These are phyloP conservation scores for Periophthalmodon schlosseri DNA, from an alignment of 2,113 vertebrate species.

Conservation along the genomic window DNA sequence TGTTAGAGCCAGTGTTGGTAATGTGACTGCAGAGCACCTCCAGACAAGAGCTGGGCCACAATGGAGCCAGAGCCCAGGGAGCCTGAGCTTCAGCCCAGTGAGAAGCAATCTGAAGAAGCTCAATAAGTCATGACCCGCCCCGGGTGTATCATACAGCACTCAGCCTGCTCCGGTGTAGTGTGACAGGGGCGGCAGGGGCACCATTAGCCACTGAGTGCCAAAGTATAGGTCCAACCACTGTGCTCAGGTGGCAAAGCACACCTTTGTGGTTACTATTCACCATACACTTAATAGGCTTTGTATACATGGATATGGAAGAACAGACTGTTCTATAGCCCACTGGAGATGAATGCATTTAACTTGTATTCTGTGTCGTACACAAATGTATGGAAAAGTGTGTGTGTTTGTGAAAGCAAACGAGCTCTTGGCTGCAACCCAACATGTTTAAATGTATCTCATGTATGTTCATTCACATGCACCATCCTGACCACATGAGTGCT, in stretches of 20 bases:
- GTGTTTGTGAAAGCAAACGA: too few species aligned
- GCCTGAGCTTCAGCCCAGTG: conserved; percentile 46
- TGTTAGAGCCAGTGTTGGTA: conserved; percentile 18
- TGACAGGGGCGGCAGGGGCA: conserved; percentile 66
- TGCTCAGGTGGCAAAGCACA: conserved; percentile 48
- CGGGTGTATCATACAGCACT: conserved; percentile 66
- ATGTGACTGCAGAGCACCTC: conserved; percentile 44
- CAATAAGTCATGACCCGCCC: conserved; percentile 75
- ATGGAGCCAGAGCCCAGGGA: conserved; percentile 60
- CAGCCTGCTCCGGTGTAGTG: conserved; percentile 65
- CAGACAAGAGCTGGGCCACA: conserved; percentile 53
- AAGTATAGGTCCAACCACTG: conserved; percentile 33
- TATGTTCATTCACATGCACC: too few species aligned
- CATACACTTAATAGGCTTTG: conserved; percentile 1
- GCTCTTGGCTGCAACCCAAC: too few species aligned
- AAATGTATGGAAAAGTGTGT: too few species aligned
- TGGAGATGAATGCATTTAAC: background rate
- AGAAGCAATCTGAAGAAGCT: conserved; percentile 67
- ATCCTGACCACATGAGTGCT: too few species aligned
- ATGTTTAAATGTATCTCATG: too few species aligned
- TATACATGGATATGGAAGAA: background rate
- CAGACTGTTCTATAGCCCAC: background rate
- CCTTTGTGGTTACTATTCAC: conserved; percentile 19
- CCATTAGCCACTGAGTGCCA: conserved; percentile 73
- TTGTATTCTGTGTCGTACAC: background rate